Base-by-base conservation (phyloP, 2,797 vertebrate species). In the Spinibarbus caldwelli region DNA sequence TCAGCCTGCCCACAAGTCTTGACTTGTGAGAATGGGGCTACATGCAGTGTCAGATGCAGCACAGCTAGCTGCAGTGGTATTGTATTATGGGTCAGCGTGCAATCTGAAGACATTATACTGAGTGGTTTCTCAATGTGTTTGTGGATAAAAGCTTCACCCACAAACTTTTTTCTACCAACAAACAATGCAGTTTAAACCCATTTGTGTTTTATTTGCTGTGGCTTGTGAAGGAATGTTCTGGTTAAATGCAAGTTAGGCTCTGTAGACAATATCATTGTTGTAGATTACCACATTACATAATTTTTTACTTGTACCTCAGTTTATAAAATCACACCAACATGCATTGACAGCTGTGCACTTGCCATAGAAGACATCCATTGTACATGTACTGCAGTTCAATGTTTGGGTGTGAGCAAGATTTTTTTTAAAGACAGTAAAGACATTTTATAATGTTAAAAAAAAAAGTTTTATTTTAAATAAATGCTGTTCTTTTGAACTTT, bases 1-100 rank as follows among this genome's bases (percentile, higher is more conserved):
- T 80, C 78, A 43, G 71, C 52, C 5, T 71, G 66, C 23, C 67
- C n/a, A 85, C 84, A 85, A 29, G 41, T 59, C 62, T 75, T 67
- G 14, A 82, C 49, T 67, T 15, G 76, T 77, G 38, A 31, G 47
- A 62, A 43, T 49, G 29, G 14, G 47, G 52, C 31, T 64, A 31
- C 31, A 38, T n/a, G 23, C 19, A 49, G 31, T 21, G 4, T 62
- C 31, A 47, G 38, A 52, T 76, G 47, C 78, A 45, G 78, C 45
- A 62, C 4, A n/a, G 73, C 23, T 36, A 34, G 31, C 21, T 67
- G 67, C 21, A 0, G 66, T 71, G 45, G 34, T 10, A 19, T n/a
- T 67, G 78, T 66, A 62, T 64, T 80, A 38, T 47, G 52, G 62
- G 38, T 72, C 64, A 62, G 38, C 14, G 2, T 85, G 21, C 9